phyloP scores from a whole-genome alignment of 1,140 invertebrate genomes.

The Halictus rubicundus region DNA sequence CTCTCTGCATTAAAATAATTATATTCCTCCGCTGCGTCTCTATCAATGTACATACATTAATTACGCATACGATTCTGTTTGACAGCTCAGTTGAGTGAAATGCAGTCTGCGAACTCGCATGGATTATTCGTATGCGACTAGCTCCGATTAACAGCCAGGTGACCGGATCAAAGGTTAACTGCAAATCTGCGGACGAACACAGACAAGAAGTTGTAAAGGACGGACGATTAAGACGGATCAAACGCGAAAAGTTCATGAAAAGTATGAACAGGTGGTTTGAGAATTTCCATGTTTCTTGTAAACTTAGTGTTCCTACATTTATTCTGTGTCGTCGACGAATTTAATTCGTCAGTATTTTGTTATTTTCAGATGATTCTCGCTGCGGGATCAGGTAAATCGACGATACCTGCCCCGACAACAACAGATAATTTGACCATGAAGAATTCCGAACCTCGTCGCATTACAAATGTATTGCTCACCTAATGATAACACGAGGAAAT shows the following conservation, averaged over 20 bases:
- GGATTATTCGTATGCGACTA: neutral
- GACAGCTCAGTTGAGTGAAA: slow-evolving; percentile 54
- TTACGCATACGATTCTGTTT: slow-evolving; percentile 34
- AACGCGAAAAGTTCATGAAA: neutral
- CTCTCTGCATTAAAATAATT: too few species aligned
- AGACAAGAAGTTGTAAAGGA: neutral
- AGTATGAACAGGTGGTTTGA: slow-evolving; percentile 22
- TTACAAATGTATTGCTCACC: neutral
- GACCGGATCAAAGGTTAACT: neutral
- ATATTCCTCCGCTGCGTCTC: neutral
- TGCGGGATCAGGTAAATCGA: neutral
- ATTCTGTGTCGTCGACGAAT: neutral
- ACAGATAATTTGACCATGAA: neutral
- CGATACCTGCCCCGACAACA: neutral
- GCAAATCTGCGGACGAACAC: neutral
- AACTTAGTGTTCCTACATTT: slow-evolving; percentile 36
- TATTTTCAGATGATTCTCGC: slow-evolving; percentile 35
- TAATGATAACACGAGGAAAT: neutral
- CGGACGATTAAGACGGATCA: slow-evolving; percentile 3
- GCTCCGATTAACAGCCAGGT: neutral
- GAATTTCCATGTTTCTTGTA: slow-evolving; percentile 15
- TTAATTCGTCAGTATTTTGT: slow-evolving; percentile 32
- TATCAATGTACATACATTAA: slow-evolving; percentile 25
- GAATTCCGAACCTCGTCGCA: neutral
- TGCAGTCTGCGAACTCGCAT: slow-evolving; percentile 31